These are phyloP conservation scores for Hippoglossus hippoglossus DNA, from an alignment of 2,797 vertebrate genomes.

Conservation along the genomic window DNA sequence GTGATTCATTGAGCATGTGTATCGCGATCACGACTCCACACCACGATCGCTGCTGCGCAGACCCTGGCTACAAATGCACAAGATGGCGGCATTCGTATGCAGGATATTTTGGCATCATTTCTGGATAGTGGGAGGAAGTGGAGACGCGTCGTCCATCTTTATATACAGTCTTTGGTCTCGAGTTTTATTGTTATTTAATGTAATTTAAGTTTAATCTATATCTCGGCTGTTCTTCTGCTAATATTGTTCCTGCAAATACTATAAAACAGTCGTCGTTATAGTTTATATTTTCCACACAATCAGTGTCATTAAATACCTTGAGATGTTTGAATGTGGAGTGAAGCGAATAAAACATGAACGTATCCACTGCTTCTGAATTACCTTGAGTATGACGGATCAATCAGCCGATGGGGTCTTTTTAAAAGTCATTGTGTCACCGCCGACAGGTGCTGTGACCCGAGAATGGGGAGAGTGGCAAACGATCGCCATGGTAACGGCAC, in stretches of 20 bases:
- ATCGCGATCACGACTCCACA: too few relatives aligned
- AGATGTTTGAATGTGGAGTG: background rate
- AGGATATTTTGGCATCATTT: too few relatives aligned
- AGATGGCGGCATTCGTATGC: too few relatives aligned
- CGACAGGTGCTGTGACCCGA: slow-evolving; percentile 56
- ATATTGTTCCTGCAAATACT: background rate
- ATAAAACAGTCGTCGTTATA: background rate
- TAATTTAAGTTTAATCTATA: background rate
- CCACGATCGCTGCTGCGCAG: too few relatives aligned
- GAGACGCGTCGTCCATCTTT: too few relatives aligned
- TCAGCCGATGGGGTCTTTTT: slow-evolving; percentile 30
- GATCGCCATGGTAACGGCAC: slow-evolving; percentile 78
- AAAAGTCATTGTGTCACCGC: slow-evolving; percentile 52
- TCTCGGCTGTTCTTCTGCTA: background rate
- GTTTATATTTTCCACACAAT: background rate
- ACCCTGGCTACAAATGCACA: too few relatives aligned
- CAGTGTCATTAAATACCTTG: background rate
- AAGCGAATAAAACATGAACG: background rate
- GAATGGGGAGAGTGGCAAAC: slow-evolving; percentile 50
- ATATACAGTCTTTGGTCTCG: too few relatives aligned
- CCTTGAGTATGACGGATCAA: slow-evolving; percentile 18
- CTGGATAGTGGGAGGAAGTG: too few relatives aligned
- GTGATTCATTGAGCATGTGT: too few relatives aligned
- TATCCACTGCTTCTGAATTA: slow-evolving; percentile 2
- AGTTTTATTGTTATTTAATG: background rate